Evolutionary conservation across 1,140 invertebrate genomes (phyloP), one percentile per base, ranked within the genome.

Genomic region (Bombus superbus): DNA sequence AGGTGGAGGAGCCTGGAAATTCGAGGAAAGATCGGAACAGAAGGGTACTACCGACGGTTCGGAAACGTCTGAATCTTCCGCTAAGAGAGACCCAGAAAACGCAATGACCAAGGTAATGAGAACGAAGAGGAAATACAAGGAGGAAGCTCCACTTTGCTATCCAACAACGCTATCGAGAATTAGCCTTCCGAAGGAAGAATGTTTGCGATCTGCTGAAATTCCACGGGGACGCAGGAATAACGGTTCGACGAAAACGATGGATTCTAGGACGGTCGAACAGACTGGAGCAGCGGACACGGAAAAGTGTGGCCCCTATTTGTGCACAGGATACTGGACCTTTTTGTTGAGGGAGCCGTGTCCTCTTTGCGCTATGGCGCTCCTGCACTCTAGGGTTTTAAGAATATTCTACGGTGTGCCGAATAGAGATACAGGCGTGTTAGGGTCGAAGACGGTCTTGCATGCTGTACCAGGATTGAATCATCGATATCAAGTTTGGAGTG

Each of bases 361-460:
- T 4, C 98, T 99, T 97, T 99, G 99, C 95, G 96, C 98, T 0
- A 99, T 99, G 99, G 98, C 98, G 1, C 94, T 99, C 72, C 96
- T 99, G 1, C 99, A 99, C 95, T 98, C 98, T 44, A 95, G 99
- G 88, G 97, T 97, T 0, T 96, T 96, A 47, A 96, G 97, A 88
- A 96, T 99, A 1, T 99, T 99, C 94, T 99, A 98, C 93, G 96
- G 96, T 25, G 92, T 95, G 15, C 83, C 95, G 0, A 96, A 96
- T 79, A 87, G 83, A 0, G 81, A 86, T 2, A 94, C 96, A 71
- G 98, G 98, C 1, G 98, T 97, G 6, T 94, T 99, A 1, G 96
- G 96, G 0, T 97, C 97, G 22, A 95, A 94, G 73, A 96, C 96
- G 1, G 97, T 98, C 91, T 91, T 99, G 32, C 98, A 99, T 91